Evolutionary conservation across 2,888 invertebrate genomes (phyloP).

Genomic region (Habrosyne pyritoides): DNA sequence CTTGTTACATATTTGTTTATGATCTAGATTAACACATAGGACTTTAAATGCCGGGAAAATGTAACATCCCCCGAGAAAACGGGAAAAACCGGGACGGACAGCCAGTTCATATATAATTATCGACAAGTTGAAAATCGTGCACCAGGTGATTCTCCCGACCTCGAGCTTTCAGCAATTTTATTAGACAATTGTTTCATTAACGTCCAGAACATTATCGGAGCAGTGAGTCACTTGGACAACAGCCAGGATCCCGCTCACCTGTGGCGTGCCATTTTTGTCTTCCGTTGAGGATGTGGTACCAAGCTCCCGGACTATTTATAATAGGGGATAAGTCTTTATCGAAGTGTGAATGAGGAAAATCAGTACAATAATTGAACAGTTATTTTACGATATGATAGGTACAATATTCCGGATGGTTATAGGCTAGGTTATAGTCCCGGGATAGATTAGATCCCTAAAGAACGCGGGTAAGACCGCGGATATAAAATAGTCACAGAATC

Average conservation of each 20-base stretch:
- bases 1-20: too few species aligned
- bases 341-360: background rate
- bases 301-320: slow-evolving; percentile 61
- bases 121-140: background rate
- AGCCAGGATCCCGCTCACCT: slow-evolving; percentile 69
- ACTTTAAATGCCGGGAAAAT: too few species aligned
- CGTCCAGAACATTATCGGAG: background rate
- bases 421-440: too few species aligned
- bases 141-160: slow-evolving; percentile 19
- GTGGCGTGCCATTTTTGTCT: slow-evolving; percentile 62
- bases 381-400: too few species aligned
- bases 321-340: slow-evolving; percentile 40
- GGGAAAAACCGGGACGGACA: too few species aligned
- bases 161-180: slow-evolving; percentile 32
- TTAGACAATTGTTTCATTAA: slow-evolving; percentile 32
- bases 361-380: background rate
- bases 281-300: slow-evolving; percentile 70
- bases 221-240: slow-evolving; percentile 59
- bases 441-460: too few species aligned
- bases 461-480: too few species aligned
- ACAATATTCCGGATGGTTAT: too few species aligned
- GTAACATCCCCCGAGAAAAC: too few species aligned
- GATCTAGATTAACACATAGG: too few species aligned
- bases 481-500: too few species aligned
- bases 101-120: too few species aligned